Percentiles rank a stretch among this genome's conserved stretches.
Evolutionary conservation across 2,888 invertebrate species (phyloP).

Genomic region (Napeogenes sylphis): DNA sequence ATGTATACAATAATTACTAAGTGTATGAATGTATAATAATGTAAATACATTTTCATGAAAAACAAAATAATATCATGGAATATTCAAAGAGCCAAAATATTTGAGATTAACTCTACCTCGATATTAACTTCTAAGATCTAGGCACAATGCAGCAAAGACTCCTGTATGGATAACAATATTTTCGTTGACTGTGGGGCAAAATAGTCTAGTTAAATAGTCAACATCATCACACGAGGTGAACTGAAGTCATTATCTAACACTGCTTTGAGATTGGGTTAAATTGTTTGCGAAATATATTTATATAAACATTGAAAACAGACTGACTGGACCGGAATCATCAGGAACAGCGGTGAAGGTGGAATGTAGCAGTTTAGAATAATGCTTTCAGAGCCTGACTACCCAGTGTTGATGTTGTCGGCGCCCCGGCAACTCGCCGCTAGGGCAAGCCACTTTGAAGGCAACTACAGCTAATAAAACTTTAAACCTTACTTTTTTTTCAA

Average conservation of each 20-base stretch:
- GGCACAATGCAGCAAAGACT: slow-evolving; percentile 79
- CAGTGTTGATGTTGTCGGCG: slow-evolving; percentile 53
- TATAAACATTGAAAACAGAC: slow-evolving; percentile 17
- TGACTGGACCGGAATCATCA: slow-evolving; percentile 14
- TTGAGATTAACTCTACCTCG: slow-evolving; percentile 77
- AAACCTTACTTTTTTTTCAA: slow-evolving; percentile 64
- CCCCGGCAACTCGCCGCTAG: slow-evolving; percentile 59
- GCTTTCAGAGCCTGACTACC: slow-evolving; percentile 48
- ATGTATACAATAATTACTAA: slow-evolving; percentile 76
- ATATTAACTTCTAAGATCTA: slow-evolving; percentile 79
- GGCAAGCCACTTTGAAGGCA: slow-evolving; percentile 65
- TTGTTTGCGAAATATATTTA: slow-evolving; percentile 12
- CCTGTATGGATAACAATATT: slow-evolving; percentile 75
- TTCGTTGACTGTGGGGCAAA: slow-evolving; percentile 76
- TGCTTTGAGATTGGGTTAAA: slow-evolving; percentile 36
- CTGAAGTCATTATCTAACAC: slow-evolving; percentile 57
- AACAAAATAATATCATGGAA: slow-evolving; percentile 78
- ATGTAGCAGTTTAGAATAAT: slow-evolving; percentile 51
- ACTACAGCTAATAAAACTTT: slow-evolving; percentile 72
- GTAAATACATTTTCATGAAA: slow-evolving; percentile 77
- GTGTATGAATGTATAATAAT: slow-evolving; percentile 74
- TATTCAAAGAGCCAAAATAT: slow-evolving; percentile 78
- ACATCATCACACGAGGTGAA: slow-evolving; percentile 62
- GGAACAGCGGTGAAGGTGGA: slow-evolving; percentile 7
- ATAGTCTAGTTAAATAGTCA: slow-evolving; percentile 49